Percentiles rank a stretch among this genome's conserved stretches.
phyloP scores from a whole-genome alignment of 1,140 invertebrate genomes.

The Drosophila bocki region DNA sequence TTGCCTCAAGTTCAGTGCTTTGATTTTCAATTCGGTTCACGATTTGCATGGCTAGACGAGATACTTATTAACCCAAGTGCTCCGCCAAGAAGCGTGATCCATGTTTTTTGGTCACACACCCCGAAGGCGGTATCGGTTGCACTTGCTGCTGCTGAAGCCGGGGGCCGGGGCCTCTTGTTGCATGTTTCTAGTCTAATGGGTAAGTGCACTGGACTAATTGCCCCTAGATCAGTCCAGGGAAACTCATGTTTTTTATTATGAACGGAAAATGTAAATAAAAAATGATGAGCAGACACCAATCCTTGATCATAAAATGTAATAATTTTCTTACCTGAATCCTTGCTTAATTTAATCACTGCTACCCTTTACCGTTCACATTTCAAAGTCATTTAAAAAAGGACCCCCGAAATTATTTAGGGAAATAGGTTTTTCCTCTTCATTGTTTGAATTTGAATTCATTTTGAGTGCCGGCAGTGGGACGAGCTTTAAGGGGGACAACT shows the following conservation, averaged over 20 bases:
- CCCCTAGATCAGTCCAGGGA: conserved; percentile 6
- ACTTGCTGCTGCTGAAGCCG: conserved; percentile 28
- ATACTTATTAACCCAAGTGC: conserved; percentile 62
- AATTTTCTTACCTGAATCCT: neutral
- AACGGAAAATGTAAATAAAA: too few species aligned
- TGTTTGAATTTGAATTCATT: conserved; percentile 52
- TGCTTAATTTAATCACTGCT: conserved; percentile 5
- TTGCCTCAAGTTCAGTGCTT: conserved; percentile 59
- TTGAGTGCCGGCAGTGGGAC: conserved; percentile 1
- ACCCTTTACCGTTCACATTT: neutral
- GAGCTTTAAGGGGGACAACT: conserved; percentile 42
- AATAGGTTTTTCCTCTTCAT: conserved; percentile 57
- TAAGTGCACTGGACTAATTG: conserved; percentile 38
- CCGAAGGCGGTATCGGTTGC: conserved; percentile 44
- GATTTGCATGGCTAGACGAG: conserved; percentile 65
- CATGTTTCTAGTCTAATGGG: conserved; percentile 30
- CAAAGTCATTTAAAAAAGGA: conserved; percentile 4
- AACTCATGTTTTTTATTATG: too few species aligned
- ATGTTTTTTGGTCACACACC: conserved; percentile 61
- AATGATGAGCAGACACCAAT: too few species aligned
- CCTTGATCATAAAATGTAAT: too few species aligned
- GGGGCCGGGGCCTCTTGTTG: conserved; percentile 25
- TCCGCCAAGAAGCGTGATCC: conserved; percentile 61
- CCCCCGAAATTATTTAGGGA: conserved; percentile 59
- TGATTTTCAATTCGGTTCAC: conserved; percentile 56